Percentiles rank a stretch among this genome's conserved stretches.
phyloP scores from a whole-genome alignment of 1,140 invertebrate species.

The Conus betulinus region DNA sequence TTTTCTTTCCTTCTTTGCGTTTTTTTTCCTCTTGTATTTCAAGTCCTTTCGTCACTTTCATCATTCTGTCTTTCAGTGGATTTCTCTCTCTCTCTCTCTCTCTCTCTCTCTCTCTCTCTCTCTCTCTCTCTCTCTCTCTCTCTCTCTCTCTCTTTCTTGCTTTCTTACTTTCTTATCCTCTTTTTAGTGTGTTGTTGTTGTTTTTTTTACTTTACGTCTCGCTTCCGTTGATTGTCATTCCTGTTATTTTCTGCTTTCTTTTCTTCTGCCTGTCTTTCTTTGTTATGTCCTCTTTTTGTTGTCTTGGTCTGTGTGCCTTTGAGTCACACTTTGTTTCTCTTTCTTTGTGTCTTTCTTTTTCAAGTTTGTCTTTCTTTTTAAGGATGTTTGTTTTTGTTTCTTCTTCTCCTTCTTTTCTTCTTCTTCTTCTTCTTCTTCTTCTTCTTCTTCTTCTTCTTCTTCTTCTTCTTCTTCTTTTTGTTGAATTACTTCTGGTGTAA shows the following conservation, averaged over 20 bases:
- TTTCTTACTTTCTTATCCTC: neutral
- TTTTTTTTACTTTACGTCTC: too few relatives aligned
- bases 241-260: neutral
- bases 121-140: neutral
- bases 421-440: neutral
- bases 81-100: neutral
- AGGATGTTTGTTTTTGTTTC: too few relatives aligned
- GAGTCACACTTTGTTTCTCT: neutral
- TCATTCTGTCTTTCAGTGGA: neutral
- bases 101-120: conserved; percentile 5
- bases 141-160: neutral
- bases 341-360: neutral
- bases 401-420: neutral
- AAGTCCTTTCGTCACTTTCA: neutral
- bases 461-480: neutral
- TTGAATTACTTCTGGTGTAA: neutral
- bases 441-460: neutral
- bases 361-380: neutral
- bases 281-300: neutral
- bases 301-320: neutral
- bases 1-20: conserved; percentile 6
- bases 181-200: too few relatives aligned
- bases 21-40: neutral
- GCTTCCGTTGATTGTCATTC: too few relatives aligned
- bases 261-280: neutral